A percentile compares a stretch with the other conserved stretches of the same genome.
Conservation (phyloP, 2,113 vertebrate species). For the Acanthisitta chloris region DNA sequence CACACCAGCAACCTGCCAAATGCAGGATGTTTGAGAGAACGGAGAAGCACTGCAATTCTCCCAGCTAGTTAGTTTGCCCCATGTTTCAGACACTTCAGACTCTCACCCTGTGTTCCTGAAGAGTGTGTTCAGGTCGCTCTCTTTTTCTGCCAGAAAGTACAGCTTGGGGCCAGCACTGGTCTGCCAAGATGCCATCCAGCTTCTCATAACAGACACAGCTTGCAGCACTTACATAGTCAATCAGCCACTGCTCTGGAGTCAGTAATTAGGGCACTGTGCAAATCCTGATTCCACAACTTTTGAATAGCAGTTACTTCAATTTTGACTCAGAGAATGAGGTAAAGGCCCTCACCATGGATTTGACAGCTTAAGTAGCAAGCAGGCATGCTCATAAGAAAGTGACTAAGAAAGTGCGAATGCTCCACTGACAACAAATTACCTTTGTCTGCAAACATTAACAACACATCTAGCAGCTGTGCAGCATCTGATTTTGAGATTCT, state of each 20-base stretch:
- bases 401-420: background rate
- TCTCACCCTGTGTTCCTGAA: background rate
- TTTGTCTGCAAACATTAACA: background rate
- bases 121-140: background rate
- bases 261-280: background rate
- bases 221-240: background rate
- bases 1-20: background rate
- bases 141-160: background rate
- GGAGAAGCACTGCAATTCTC: background rate
- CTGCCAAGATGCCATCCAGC: background rate
- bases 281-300: background rate
- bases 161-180: background rate
- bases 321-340: background rate
- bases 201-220: background rate
- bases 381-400: background rate
- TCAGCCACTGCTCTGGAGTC: background rate
- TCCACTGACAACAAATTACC: background rate
- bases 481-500: background rate
- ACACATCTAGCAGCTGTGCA: background rate
- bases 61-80: background rate
- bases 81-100: background rate
- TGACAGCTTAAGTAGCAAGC: background rate
- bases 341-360: background rate
- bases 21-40: background rate
- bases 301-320: background rate